Evolutionary conservation across 2,888 invertebrate species (phyloP).

Genomic region (Embidobia sp.): DNA sequence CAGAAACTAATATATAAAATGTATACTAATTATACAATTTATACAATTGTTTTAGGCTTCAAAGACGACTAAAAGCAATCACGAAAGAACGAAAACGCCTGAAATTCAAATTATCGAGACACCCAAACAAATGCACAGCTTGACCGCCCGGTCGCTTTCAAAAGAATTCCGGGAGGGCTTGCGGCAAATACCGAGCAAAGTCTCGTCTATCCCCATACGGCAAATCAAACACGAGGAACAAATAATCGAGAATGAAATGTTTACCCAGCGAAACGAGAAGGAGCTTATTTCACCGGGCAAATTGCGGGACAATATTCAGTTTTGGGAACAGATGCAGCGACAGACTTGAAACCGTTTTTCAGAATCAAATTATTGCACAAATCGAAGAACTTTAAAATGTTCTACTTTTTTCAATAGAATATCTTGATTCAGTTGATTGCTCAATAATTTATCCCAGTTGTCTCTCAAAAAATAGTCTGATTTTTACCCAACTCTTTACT

Average conservation of each 20-base stretch:
- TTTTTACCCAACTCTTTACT: too few species aligned
- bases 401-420: too few species aligned
- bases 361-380: conserved; percentile 39
- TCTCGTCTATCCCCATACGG: conserved; percentile 68
- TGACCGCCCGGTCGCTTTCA: conserved; percentile 90
- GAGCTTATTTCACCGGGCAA: conserved; percentile 74
- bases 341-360: conserved; percentile 68
- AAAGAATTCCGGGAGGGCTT: conserved; percentile 88
- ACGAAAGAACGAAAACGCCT: conserved; percentile 74
- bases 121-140: conserved; percentile 85
- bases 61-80: conserved; percentile 64
- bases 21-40: too few species aligned
- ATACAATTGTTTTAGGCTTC: conserved; percentile 49
- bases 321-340: conserved; percentile 78
- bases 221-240: conserved; percentile 66
- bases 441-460: too few species aligned
- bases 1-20: too few species aligned
- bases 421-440: too few species aligned
- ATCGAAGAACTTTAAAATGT: not conserved
- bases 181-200: conserved; percentile 74
- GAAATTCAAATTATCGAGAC: conserved; percentile 77
- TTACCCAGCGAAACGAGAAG: conserved; percentile 60
- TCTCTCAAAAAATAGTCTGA: too few species aligned
- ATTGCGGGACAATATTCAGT: conserved; percentile 77
- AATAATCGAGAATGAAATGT: conserved; percentile 67